Conservation (phyloP, 2,113 vertebrate species). For the Gnathonemus echidnorhynchus region DNA sequence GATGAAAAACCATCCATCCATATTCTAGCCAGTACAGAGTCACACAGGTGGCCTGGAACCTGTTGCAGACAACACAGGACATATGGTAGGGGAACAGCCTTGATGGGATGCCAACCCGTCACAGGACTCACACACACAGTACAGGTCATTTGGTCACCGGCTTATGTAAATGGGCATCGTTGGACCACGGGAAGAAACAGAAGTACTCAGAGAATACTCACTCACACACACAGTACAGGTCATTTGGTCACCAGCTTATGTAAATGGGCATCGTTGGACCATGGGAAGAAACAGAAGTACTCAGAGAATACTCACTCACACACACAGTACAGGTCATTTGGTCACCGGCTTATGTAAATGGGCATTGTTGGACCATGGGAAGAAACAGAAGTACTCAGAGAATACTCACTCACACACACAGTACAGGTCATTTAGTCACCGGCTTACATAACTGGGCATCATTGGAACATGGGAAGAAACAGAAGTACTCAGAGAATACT, state of each 20-base stretch:
- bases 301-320: background rate
- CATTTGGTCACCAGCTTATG: background rate
- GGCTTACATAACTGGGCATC: too few species aligned
- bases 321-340: too few species aligned
- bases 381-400: too few species aligned
- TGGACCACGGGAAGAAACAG: background rate
- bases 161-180: background rate
- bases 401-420: too few species aligned
- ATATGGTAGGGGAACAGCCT: background rate
- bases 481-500: too few species aligned
- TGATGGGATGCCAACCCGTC: background rate
- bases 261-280: background rate
- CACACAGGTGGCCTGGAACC: background rate
- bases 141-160: background rate
- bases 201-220: background rate
- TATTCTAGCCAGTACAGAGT: background rate
- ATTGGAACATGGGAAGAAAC: too few species aligned
- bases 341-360: too few species aligned
- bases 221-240: background rate
- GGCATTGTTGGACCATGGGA: too few species aligned
- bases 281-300: background rate
- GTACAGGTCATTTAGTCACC: too few species aligned
- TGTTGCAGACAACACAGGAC: background rate
- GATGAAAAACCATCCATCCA: background rate
- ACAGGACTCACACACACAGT: background rate